Conservation (phyloP, 2,797 vertebrate species). For the Momotus momota region DNA sequence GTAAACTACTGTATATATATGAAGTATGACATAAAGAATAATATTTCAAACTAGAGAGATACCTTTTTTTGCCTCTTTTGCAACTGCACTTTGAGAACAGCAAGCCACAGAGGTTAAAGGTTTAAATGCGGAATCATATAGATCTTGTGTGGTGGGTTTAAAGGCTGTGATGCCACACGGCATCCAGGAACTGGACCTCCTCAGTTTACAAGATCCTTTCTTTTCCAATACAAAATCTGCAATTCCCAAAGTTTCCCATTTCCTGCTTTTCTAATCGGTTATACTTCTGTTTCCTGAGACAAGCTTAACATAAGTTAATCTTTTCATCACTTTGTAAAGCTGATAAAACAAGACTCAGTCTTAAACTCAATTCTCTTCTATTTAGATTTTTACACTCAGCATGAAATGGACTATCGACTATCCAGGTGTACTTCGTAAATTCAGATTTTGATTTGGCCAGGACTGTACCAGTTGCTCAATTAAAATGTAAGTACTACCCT, state of each 20-base stretch:
- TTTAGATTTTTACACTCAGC: not conserved
- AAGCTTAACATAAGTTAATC: not conserved
- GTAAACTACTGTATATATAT: not conserved
- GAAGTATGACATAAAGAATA: not conserved
- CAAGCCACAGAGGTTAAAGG: not conserved
- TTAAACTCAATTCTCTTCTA: not conserved
- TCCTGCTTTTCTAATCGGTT: not conserved
- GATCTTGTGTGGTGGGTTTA: not conserved
- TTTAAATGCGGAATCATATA: not conserved
- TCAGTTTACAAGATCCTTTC: not conserved
- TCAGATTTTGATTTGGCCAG: not conserved
- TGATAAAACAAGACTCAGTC: not conserved
- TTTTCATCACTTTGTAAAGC: constrained; percentile 3
- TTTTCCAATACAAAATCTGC: not conserved
- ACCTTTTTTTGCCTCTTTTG: not conserved
- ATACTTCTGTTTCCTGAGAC: not conserved
- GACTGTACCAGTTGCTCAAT: not conserved
- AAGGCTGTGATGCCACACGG: not conserved
- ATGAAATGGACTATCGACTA: not conserved
- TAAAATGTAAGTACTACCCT: not conserved
- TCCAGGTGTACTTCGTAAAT: not conserved
- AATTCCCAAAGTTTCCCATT: not conserved
- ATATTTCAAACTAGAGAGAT: not conserved
- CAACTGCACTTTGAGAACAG: not conserved
- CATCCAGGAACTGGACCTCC: not conserved